Base-by-base conservation (phyloP, 1,140 invertebrate genomes). In the Zaprionus kolodkinae region DNA sequence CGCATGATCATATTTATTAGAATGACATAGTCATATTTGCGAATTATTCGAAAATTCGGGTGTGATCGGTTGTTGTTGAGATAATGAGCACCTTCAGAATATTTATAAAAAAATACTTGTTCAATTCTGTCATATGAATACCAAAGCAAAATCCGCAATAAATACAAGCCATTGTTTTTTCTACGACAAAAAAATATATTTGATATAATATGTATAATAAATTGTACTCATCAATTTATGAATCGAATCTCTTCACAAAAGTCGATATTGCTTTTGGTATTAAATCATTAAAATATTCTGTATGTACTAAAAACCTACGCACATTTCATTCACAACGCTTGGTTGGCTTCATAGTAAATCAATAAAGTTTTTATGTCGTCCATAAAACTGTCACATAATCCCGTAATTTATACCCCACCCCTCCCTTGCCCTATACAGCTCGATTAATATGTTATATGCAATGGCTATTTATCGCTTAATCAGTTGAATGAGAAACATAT, bases 391-490 rank as follows among this genome's bases (percentile, higher is more conserved):
- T 78, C 81, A 75, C 70, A 71, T 81, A 70, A 75, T 57, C 38
- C 45, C 80, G 71, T 78, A 76, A 84, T 72, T 75, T 72, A 76
- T 76, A 43, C 33, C n/a, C n/a, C 38, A 27, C 50, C 57, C 11
- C 38, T 15, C 40, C 27, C 33, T 0, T 59, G 17, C 27, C 9
- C n/a, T 57, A 17, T 30, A 43, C 59, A 40, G 25, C 62, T 64
- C 62, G 63, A 76, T 74, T 64, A 55, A 79, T 79, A 60, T 43
- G 25, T 54, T 88, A 73, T 70, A 85, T 72, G 67, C 50, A 25
- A 25, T 54, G 55, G n/a, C 40, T 55, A 79, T 88, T 86, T 83
- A 87, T 87, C 63, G 77, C 76, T 77, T 79, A 87, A 87, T 87
- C 80, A 87, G 80, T 78, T 67, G 69, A 76, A 83, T 78, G 69